phyloP scores from a whole-genome alignment of 2,797 vertebrate genomes.

The Brotogeris chrysoptera region DNA sequence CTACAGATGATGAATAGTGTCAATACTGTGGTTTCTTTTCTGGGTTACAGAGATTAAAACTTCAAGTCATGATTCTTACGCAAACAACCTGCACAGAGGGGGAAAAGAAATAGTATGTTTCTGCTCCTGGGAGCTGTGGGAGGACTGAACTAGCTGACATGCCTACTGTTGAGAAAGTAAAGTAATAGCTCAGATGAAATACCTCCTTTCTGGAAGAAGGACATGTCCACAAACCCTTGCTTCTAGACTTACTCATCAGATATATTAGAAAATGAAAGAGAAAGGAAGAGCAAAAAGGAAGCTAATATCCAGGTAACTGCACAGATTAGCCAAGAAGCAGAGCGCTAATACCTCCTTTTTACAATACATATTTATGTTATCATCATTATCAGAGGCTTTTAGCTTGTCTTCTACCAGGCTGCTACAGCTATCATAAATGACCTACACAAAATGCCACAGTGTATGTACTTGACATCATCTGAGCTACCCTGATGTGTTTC shows the following conservation, averaged over 20 bases:
- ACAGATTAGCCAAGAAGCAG: background rate
- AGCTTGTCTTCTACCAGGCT: background rate
- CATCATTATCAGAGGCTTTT: background rate
- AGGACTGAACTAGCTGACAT: background rate
- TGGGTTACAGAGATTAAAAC: constrained; percentile 36
- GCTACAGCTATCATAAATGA: background rate
- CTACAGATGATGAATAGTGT: constrained; percentile 51
- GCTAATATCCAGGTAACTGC: background rate
- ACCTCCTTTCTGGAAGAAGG: background rate
- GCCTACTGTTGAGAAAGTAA: background rate
- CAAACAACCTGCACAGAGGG: background rate
- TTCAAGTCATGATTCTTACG: background rate
- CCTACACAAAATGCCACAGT: background rate
- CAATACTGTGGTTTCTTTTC: constrained; percentile 17
- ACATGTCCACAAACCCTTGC: background rate
- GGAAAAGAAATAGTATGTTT: background rate
- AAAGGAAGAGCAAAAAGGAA: background rate
- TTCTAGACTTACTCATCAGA: background rate
- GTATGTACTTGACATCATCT: background rate
- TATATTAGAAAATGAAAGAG: background rate
- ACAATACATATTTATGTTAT: background rate
- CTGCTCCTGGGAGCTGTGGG: background rate
- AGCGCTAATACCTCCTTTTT: background rate
- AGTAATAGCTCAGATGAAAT: background rate
- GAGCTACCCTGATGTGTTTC: background rate